Conservation (phyloP, 2,113 vertebrate species). For the Cavia porcellus region DNA sequence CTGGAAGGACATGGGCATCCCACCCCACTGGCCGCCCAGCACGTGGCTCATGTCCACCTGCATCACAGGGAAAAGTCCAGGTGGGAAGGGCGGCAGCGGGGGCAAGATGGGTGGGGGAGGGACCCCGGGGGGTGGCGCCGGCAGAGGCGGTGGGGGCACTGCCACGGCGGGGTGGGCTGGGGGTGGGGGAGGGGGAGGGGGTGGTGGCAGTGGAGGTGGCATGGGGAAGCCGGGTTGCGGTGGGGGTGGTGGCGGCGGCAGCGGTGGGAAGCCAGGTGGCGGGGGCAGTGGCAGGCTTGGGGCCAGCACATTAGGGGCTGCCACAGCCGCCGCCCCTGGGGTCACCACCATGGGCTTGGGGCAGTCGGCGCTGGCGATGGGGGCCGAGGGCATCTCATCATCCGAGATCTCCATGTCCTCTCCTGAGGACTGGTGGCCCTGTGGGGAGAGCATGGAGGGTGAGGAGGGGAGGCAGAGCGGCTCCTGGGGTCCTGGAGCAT, state of each 20-base stretch:
- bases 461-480: rapidly evolving
- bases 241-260: conserved; percentile 90
- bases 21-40: conserved; percentile 95
- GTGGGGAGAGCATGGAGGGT: not conserved
- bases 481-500: not conserved
- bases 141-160: conserved; percentile 86
- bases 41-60: conserved; percentile 96
- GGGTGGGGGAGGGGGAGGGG: conserved; percentile 84
- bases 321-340: conserved; percentile 92
- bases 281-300: conserved; percentile 92
- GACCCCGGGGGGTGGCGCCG: conserved; percentile 86
- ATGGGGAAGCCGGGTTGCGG: conserved; percentile 87
- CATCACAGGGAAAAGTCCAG: conserved; percentile 94
- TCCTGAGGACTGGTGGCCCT: conserved; percentile 96
- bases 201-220: conserved; percentile 89
- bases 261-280: conserved; percentile 91
- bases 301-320: conserved; percentile 88
- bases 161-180: conserved; percentile 86
- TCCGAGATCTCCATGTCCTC: conserved; percentile 99
- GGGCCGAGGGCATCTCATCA: conserved; percentile 95
- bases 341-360: conserved; percentile 96
- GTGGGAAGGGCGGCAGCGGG: conserved; percentile 91
- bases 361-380: conserved; percentile 93
- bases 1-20: conserved; percentile 98
- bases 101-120: conserved; percentile 92